Percentiles rank a stretch among this genome's conserved stretches.
These are phyloP conservation scores for Xanthorhoe designata DNA, from an alignment of 2,888 invertebrate species.

Conservation along the genomic window DNA sequence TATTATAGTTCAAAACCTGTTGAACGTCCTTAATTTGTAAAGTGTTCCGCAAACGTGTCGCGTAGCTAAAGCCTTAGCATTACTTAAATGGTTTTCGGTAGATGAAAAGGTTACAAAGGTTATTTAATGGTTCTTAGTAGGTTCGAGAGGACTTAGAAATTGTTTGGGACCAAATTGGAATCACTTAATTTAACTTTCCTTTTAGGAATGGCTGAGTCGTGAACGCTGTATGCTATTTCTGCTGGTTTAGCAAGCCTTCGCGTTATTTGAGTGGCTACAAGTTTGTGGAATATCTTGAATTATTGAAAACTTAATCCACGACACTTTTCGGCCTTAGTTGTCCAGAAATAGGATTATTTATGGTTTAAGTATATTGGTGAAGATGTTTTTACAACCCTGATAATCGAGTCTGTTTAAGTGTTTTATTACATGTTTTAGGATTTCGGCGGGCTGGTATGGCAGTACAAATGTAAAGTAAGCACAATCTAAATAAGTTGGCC, in stretches of 20 bases:
- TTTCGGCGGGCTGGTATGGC: too few relatives aligned
- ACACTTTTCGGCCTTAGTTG: too few relatives aligned
- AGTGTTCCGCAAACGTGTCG: not conserved
- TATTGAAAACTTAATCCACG: too few relatives aligned
- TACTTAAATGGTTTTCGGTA: conserved; percentile 70
- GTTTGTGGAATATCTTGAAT: too few relatives aligned
- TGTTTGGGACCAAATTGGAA: conserved; percentile 37
- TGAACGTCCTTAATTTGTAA: not conserved
- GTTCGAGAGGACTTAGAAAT: conserved; percentile 44
- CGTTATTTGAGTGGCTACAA: not conserved
- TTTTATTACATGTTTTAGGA: too few relatives aligned
- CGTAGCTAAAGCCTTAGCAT: conserved; percentile 29
- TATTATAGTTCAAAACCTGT: not conserved
- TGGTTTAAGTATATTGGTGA: not conserved
- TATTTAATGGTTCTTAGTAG: conserved; percentile 58
- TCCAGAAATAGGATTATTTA: not conserved
- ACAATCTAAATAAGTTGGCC: too few relatives aligned
- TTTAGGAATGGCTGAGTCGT: conserved; percentile 33
- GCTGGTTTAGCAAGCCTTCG: not conserved
- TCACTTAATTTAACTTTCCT: conserved; percentile 36
- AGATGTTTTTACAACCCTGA: too few relatives aligned
- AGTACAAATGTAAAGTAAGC: too few relatives aligned
- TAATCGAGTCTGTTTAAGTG: too few relatives aligned
- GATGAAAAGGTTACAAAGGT: conserved; percentile 59
- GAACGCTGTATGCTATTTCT: conserved; percentile 24